Evolutionary conservation across 2,113 vertebrate species (phyloP), one percentile per base, ranked within the genome.

Genomic region (Barbus barbus): DNA sequence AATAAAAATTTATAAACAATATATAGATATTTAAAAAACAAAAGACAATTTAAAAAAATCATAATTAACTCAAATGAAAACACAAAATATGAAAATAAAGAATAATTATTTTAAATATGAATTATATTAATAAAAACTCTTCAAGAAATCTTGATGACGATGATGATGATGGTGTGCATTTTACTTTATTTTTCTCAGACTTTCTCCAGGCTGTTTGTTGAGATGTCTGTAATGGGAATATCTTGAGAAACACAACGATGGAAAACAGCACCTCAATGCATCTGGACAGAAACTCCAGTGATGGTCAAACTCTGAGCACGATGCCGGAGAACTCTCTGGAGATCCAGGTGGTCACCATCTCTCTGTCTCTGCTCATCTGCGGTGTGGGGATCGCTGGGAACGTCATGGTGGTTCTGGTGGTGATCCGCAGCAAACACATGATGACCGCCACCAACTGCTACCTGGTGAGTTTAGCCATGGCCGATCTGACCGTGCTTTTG

Each of bases 401-500:
- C 3, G 24, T 83, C 60, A 87, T 87, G 86, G 84, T 87, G 28
- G 86, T 87, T 9, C 56, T 87, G n/a, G 86, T 87, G 75, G 86
- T 87, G 46, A 81, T 87, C 48, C 81, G 81, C 1, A 80, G 74
- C 84, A 85, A 85, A 46, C 86, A 87, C 31, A 87, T 87, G 86
- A 85, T 85, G 76, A 87, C 86, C 1, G 81, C 86, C 6, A 87
- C 86, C 51, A 87, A 87, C 81, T 87, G 86, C 9, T 87, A 87
- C 41, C 60, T 87, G 33, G 86, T 87, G 26, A 87, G 86, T 44
- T 78, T 87, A 71, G 86, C 86, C 9, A 73, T 85, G 31, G 86
- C 86, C 31, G 86, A 87, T 18, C 84, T 87, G 22, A 87, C 85
- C 0, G 86, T 87, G 20, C 86, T 87, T 2, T 11, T 87, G 78